Evolutionary conservation across 1,140 invertebrate genomes (phyloP).

Genomic region (Acromyrmex charruanus): DNA sequence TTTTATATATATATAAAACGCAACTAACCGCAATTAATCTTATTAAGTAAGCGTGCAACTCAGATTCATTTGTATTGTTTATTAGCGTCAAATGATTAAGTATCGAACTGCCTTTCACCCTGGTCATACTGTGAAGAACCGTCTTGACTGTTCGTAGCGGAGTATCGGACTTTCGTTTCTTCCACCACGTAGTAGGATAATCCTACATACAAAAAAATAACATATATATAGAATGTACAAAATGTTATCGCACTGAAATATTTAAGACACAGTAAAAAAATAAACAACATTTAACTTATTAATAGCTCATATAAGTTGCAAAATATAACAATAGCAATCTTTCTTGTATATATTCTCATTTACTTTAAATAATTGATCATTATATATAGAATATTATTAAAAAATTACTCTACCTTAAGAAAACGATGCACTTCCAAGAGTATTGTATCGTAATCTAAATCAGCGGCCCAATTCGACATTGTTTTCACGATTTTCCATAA

Average conservation of each 20-base stretch:
- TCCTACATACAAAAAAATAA: conserved; percentile 86
- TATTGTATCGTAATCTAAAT: conserved; percentile 93
- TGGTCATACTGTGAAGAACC: conserved; percentile 94
- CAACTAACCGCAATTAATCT: conserved; percentile 91
- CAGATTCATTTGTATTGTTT: conserved; percentile 93
- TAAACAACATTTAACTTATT: conserved; percentile 2
- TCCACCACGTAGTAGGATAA: conserved; percentile 94
- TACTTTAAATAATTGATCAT: neutral
- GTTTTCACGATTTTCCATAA: conserved; percentile 95
- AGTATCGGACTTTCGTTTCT: conserved; percentile 91
- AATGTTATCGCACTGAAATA: neutral
- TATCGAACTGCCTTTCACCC: conserved; percentile 92
- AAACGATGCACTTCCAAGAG: conserved; percentile 95
- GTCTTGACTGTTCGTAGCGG: conserved; percentile 96
- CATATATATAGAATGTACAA: conserved; percentile 16
- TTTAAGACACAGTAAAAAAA: neutral
- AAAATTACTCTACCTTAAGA: conserved; percentile 86
- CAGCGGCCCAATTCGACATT: conserved; percentile 91
- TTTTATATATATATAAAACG: neutral
- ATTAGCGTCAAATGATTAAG: conserved; percentile 93
- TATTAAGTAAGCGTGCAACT: conserved; percentile 93
- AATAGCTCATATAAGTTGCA: neutral
- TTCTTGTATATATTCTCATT: neutral
- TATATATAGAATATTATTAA: neutral
- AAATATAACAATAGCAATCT: neutral